Conservation (phyloP, 1,140 invertebrate species). For the Delia radicum region DNA sequence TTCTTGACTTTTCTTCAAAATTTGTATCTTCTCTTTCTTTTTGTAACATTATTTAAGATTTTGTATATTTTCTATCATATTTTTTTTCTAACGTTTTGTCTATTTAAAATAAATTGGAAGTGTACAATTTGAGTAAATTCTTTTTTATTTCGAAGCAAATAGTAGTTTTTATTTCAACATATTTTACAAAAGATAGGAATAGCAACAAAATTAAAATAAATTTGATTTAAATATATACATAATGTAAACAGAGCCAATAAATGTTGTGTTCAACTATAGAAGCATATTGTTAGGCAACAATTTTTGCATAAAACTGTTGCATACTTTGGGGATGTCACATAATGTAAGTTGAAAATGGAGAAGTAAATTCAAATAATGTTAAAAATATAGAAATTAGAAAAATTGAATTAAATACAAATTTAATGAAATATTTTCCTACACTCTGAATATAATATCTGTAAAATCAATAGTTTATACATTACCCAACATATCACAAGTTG, state of each 20-base stretch:
- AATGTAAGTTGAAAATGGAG: too few relatives aligned
- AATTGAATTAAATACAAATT: too few relatives aligned
- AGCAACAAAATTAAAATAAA: background rate
- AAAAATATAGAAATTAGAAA: too few relatives aligned
- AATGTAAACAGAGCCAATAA: background rate
- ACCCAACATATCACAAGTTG: too few relatives aligned
- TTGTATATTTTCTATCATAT: background rate
- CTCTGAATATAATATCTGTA: too few relatives aligned
- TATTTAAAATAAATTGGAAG: constrained; percentile 5
- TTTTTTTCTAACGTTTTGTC: background rate
- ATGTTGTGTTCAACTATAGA: background rate
- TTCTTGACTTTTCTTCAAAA: too few relatives aligned
- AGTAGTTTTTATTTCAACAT: background rate
- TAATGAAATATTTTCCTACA: too few relatives aligned
- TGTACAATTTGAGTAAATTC: constrained; percentile 7
- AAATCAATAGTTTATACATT: too few relatives aligned
- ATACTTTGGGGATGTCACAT: background rate
- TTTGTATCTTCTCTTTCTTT: background rate
- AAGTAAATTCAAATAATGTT: too few relatives aligned
- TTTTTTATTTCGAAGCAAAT: background rate
- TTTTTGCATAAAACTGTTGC: background rate
- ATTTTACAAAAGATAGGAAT: background rate
- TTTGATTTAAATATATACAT: background rate
- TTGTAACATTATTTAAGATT: too few relatives aligned
- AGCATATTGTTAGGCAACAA: background rate